A percentile compares a stretch with the other conserved stretches of the same genome.
These are phyloP conservation scores for Eurosta solidaginis DNA, from an alignment of 1,140 invertebrate species.

Conservation along the genomic window DNA sequence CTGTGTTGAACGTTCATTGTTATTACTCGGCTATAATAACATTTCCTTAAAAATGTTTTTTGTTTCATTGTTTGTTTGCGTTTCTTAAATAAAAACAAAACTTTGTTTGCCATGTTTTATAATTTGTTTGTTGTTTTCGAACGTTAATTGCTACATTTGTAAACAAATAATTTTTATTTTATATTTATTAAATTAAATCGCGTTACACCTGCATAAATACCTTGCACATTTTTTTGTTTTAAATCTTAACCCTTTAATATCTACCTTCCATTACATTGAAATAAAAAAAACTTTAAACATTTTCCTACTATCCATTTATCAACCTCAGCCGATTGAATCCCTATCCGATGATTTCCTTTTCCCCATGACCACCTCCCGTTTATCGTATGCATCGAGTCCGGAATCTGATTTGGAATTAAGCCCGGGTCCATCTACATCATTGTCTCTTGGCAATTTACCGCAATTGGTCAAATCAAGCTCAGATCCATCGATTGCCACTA, in stretches of 20 bases:
- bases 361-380: slow-evolving; percentile 90
- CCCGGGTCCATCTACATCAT: slow-evolving; percentile 70
- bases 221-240: not conserved
- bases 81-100: not conserved
- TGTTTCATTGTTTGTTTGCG: not conserved
- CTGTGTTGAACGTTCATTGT: not conserved
- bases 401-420: slow-evolving; percentile 92
- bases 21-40: not conserved
- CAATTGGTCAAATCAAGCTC: slow-evolving; percentile 82
- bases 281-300: not conserved
- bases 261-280: not conserved
- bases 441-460: slow-evolving; percentile 64
- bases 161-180: not conserved
- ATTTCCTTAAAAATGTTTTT: not conserved
- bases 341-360: slow-evolving; percentile 95
- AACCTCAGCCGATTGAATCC: slow-evolving; percentile 75
- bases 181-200: not conserved
- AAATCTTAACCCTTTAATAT: not conserved
- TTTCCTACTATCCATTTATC: not conserved
- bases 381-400: slow-evolving; percentile 94
- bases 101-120: slow-evolving; percentile 32
- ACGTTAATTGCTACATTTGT: slow-evolving; percentile 44
- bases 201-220: not conserved
- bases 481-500: slow-evolving; percentile 75
- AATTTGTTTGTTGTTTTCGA: slow-evolving; percentile 31